Base-by-base conservation (phyloP, 2,797 vertebrate genomes). In the Etheostoma nigrum region DNA sequence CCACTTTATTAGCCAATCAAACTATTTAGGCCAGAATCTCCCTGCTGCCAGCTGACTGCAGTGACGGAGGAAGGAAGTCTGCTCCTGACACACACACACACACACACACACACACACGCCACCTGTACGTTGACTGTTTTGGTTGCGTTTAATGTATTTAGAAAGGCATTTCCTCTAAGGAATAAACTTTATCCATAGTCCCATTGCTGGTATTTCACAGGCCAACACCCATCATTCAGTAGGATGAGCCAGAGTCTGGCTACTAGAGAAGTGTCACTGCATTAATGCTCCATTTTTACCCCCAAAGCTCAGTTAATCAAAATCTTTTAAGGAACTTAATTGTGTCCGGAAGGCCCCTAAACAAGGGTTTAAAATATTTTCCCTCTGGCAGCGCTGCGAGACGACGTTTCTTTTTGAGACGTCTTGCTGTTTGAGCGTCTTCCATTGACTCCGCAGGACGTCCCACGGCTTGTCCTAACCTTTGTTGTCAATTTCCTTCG, bases 91-190 rank as follows among this genome's bases (percentile, higher is more conserved):
- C 30, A 33, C 30, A 7, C 30, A 33, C 30, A 33, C 30, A 7
- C 25, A 68, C 9, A 33, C 30, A 33, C 30, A 7, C 30, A 33
- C 30, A 33, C 30, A 7, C 25, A 68, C 9, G 70, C 72, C 74
- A 83, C 82, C 79, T 81, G 68, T 67, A 72, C 14, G 4, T 42
- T 13, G 45, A 58, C 72, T n/a, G 42, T 40, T 74, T 75, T 47
- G 65, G 58, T 69, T 61, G 51, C 8, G 19, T 76, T 83, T 79
- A 65, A 63, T 66, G 60, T 73, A 51, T 83, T 81, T 70, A 74
- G 62, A 73, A 76, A 83, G 82, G 74, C 72, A 89, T 86, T 88
- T 91, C 88, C 82, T 85, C 52, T 11, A 23, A 64, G 74, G 67
- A 85, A 76, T 73, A 86, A 74, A 72, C 72, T 87, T 61, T 78